phyloP scores from a whole-genome alignment of 2,888 invertebrate species.

The Acanthopleura granulata region DNA sequence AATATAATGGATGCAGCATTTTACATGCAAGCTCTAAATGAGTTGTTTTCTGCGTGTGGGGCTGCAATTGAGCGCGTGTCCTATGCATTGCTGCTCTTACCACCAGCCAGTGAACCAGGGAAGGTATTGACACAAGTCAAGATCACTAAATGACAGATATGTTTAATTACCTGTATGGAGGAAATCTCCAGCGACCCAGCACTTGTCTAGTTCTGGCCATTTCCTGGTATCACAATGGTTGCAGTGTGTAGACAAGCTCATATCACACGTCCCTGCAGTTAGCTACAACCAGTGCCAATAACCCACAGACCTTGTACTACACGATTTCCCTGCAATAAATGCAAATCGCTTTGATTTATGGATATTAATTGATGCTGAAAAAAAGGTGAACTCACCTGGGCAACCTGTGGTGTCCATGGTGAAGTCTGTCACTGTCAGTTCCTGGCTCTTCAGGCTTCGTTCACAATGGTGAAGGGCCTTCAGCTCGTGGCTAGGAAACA shows the following conservation, averaged over 20 bases:
- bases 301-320: neutral
- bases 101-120: neutral
- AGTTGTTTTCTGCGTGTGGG: neutral
- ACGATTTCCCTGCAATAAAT: neutral
- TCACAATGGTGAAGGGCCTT: too few species aligned
- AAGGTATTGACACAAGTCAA: conserved; percentile 16
- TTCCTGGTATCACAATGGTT: neutral
- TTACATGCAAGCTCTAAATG: neutral
- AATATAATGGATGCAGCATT: neutral
- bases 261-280: neutral
- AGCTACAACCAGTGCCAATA: neutral
- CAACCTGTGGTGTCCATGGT: conserved; percentile 17
- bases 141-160: conserved; percentile 10
- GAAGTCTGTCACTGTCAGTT: neutral
- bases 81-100: neutral
- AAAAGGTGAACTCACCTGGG: conserved; percentile 12
- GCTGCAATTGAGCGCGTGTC: conserved; percentile 1
- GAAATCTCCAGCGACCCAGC: conserved; percentile 5
- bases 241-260: neutral
- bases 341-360: conserved; percentile 9
- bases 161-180: conserved; percentile 5
- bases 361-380: neutral
- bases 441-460: too few species aligned
- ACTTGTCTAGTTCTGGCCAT: neutral
- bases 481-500: too few species aligned